A percentile compares a stretch with the other conserved stretches of the same genome.
These are phyloP conservation scores for Cryptus viduatorius DNA, from an alignment of 2,888 invertebrate species.

Conservation along the genomic window DNA sequence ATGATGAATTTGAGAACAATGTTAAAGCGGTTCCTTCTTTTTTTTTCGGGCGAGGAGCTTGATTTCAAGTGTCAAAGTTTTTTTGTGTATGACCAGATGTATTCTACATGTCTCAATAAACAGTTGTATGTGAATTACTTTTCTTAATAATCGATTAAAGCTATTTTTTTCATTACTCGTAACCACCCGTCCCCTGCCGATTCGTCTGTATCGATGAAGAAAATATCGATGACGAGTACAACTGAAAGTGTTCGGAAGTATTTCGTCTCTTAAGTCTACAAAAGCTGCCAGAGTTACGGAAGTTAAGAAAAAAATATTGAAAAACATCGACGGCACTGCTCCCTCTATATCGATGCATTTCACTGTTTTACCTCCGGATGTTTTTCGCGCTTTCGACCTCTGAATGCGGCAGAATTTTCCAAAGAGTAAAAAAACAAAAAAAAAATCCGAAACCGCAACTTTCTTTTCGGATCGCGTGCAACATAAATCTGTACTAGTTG, in stretches of 20 bases:
- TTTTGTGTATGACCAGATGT: conserved; percentile 86
- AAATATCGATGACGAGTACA: too few relatives aligned
- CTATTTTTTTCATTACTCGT: conserved; percentile 58
- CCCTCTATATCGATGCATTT: too few relatives aligned
- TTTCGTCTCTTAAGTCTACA: too few relatives aligned
- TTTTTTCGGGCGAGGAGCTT: conserved; percentile 84
- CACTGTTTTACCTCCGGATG: too few relatives aligned
- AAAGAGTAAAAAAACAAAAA: background rate
- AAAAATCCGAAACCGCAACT: background rate
- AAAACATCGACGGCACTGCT: too few relatives aligned
- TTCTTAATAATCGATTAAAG: conserved; percentile 78
- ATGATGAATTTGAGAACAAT: conserved; percentile 79
- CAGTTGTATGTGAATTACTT: conserved; percentile 89
- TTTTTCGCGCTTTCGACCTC: too few relatives aligned
- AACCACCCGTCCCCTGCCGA: background rate
- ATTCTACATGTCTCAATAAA: conserved; percentile 88
- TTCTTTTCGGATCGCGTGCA: background rate
- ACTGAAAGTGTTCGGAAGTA: too few relatives aligned
- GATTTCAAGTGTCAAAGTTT: conserved; percentile 85
- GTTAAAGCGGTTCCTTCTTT: conserved; percentile 78
- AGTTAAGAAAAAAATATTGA: too few relatives aligned
- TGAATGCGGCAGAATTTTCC: too few relatives aligned
- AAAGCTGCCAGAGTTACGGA: too few relatives aligned
- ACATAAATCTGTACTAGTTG: conserved; percentile 16
- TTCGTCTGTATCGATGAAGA: background rate